Conservation (phyloP, 2,888 invertebrate species). For the Polyommatus iphigenia region DNA sequence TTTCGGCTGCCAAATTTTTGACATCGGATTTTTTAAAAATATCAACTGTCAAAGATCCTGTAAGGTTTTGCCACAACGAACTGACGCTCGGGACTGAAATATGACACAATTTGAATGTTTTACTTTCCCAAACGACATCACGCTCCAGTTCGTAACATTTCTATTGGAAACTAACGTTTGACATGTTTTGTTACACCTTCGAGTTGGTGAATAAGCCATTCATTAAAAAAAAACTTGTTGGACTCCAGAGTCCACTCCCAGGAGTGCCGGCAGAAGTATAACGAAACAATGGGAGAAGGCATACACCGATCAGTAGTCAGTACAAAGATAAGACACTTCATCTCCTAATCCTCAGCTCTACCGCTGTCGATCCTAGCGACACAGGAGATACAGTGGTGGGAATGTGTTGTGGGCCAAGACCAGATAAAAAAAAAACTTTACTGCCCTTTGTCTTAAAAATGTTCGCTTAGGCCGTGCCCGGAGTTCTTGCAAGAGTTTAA, state of each 20-base stretch:
- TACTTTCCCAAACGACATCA: conserved; percentile 21
- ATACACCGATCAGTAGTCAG: too few relatives aligned
- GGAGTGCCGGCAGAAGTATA: not conserved
- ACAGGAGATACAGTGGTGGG: too few relatives aligned
- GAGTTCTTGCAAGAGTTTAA: too few relatives aligned
- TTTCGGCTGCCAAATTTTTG: not conserved
- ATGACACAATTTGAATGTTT: conserved; percentile 24
- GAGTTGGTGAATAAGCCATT: not conserved
- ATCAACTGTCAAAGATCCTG: not conserved
- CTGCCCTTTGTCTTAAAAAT: too few relatives aligned
- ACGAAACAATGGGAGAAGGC: too few relatives aligned
- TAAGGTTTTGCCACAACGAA: not conserved
- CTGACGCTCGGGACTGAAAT: not conserved
- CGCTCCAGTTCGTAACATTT: conserved; percentile 22
- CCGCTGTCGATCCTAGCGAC: too few relatives aligned
- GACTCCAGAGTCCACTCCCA: too few relatives aligned
- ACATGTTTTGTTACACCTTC: conserved; percentile 9
- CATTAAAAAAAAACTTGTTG: not conserved
- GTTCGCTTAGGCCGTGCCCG: too few relatives aligned
- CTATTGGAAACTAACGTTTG: conserved; percentile 27
- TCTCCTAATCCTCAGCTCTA: too few relatives aligned
- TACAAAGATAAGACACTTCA: too few relatives aligned
- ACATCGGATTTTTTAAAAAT: not conserved
- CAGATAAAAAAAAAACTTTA: too few relatives aligned
- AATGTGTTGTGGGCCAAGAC: too few relatives aligned